Evolutionary conservation across 2,113 vertebrate genomes (phyloP).

Genomic region (Argyrosomus japonicus): DNA sequence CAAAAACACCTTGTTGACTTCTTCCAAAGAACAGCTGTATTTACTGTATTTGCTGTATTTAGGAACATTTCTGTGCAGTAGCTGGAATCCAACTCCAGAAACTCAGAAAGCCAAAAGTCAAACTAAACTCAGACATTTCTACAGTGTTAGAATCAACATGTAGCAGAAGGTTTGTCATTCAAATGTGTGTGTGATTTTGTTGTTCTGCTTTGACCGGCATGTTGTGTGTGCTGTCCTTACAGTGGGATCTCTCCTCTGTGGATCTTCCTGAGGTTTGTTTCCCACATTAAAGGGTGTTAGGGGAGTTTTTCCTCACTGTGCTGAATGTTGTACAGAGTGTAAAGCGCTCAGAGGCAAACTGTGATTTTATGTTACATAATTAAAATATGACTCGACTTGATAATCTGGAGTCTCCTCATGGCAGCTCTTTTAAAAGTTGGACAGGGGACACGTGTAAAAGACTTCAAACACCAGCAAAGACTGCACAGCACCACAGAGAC

Average conservation of each 20-base stretch:
- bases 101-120: neutral
- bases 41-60: neutral
- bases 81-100: slow-evolving; percentile 23
- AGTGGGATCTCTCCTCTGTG: no score
- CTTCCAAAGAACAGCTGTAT: neutral
- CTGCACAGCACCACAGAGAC: slow-evolving; percentile 44
- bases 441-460: slow-evolving; percentile 58
- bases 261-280: no score
- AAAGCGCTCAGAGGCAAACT: no score
- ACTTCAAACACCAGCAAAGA: slow-evolving; percentile 37
- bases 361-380: no score
- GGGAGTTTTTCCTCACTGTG: no score
- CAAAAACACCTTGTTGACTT: slow-evolving; percentile 33
- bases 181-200: no score
- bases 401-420: slow-evolving; percentile 8
- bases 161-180: no score
- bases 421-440: no score
- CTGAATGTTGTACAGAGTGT: no score
- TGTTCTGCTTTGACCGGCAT: no score
- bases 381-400: neutral
- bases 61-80: slow-evolving; percentile 12
- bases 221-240: no score
- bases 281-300: no score
- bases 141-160: neutral
- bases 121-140: neutral